Evolutionary conservation across 2,888 invertebrate species (phyloP).

Genomic region (Tetropium fuscum): DNA sequence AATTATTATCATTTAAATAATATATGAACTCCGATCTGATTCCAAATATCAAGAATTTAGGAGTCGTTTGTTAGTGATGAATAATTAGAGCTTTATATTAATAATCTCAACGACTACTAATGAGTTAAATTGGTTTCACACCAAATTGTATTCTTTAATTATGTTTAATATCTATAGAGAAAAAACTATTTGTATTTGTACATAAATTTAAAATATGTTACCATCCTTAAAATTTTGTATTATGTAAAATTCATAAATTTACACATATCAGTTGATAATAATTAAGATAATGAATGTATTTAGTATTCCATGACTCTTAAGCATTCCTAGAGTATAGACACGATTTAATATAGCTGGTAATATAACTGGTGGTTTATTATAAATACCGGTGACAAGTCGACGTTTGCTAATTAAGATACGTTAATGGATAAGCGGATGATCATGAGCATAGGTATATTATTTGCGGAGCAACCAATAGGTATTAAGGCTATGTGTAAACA

Average conservation of each 20-base stretch:
- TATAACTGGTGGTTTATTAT: slow-evolving; percentile 31
- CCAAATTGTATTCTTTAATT: no score
- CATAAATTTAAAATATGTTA: not conserved
- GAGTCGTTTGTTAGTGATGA: no score
- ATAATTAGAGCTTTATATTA: no score
- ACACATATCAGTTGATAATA: slow-evolving; percentile 12
- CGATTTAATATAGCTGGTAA: slow-evolving; percentile 25
- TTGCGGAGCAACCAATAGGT: not conserved
- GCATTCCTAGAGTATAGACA: slow-evolving; percentile 27
- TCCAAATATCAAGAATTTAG: no score
- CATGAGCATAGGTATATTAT: slow-evolving; percentile 11
- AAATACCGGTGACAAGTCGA: slow-evolving; percentile 33
- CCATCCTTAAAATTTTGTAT: not conserved
- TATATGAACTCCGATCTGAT: no score
- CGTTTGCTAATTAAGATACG: slow-evolving; percentile 35
- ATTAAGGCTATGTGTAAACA: not conserved
- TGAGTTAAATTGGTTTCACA: no score
- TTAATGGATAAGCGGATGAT: slow-evolving; percentile 15
- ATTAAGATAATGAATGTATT: slow-evolving; percentile 34
- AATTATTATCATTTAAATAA: no score
- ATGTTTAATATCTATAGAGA: no score
- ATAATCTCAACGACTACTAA: no score
- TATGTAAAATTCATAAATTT: not conserved
- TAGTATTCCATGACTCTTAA: slow-evolving; percentile 33
- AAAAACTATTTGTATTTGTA: no score